These are phyloP conservation scores for Rhea pennata DNA, from an alignment of 2,113 vertebrate species.

Conservation along the genomic window DNA sequence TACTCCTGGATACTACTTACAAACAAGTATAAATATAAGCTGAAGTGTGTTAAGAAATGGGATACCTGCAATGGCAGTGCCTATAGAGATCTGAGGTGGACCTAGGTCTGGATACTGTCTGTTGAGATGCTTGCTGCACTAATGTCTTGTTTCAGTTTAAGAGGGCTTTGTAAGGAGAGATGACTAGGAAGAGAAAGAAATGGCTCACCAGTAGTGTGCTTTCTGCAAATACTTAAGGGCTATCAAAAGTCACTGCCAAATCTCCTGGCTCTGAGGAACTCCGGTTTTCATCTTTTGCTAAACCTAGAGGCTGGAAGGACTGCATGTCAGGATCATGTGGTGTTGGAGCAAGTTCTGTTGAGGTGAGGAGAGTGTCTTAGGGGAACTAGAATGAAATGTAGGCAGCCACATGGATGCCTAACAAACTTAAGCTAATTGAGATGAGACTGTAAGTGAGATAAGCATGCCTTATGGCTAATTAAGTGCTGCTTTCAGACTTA, in stretches of 20 bases:
- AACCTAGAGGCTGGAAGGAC: neutral
- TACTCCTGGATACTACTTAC: neutral
- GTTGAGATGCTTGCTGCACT: neutral
- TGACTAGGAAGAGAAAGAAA: neutral
- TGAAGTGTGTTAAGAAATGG: neutral
- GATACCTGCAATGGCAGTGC: neutral
- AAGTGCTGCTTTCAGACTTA: neutral
- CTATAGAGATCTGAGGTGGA: neutral
- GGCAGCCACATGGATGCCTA: neutral
- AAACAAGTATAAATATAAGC: neutral
- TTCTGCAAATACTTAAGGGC: neutral
- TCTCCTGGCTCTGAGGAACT: neutral
- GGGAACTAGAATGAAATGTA: neutral
- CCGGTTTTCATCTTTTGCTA: neutral
- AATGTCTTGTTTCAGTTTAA: neutral
- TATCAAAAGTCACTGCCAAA: neutral
- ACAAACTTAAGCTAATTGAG: neutral
- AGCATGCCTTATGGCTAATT: neutral
- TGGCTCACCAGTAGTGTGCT: neutral
- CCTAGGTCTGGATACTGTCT: neutral
- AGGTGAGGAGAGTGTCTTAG: neutral
- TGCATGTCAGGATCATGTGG: accelerated
- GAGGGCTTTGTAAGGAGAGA: neutral
- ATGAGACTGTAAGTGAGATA: neutral
- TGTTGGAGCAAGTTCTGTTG: neutral